Evolutionary conservation across 1,140 invertebrate genomes (phyloP).

Genomic region (Prorops nasuta): DNA sequence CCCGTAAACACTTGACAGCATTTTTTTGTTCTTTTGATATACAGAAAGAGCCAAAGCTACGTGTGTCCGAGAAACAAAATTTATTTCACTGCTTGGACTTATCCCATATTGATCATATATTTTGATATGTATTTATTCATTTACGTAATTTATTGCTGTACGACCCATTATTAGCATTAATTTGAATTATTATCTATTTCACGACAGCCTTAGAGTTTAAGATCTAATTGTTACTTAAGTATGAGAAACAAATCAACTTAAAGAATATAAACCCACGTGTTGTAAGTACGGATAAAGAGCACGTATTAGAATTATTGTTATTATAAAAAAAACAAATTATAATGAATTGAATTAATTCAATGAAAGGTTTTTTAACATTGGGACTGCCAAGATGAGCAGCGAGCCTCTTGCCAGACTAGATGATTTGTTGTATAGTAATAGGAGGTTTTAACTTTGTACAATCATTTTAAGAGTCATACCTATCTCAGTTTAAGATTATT

Average conservation of each 20-base stretch:
- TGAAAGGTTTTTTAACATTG: not conserved
- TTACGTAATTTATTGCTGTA: slow-evolving; percentile 53
- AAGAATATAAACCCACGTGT: slow-evolving; percentile 21
- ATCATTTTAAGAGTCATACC: slow-evolving; percentile 18
- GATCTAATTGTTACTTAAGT: slow-evolving; percentile 29
- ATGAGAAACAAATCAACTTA: slow-evolving; percentile 20
- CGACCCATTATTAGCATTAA: slow-evolving; percentile 33
- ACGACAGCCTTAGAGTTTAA: slow-evolving; percentile 25
- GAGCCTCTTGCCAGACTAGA: slow-evolving; percentile 32
- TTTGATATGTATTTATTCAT: slow-evolving; percentile 53
- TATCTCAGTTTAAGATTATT: slow-evolving; percentile 21
- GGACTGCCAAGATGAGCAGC: slow-evolving; percentile 15
- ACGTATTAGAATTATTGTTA: slow-evolving; percentile 30
- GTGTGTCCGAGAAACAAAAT: slow-evolving; percentile 35
- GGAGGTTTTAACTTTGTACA: slow-evolving; percentile 18
- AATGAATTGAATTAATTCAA: not conserved
- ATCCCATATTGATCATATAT: slow-evolving; percentile 49
- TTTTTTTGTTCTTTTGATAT: slow-evolving; percentile 36
- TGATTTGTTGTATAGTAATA: slow-evolving; percentile 18
- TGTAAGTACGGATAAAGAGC: slow-evolving; percentile 35
- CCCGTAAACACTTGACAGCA: slow-evolving; percentile 32
- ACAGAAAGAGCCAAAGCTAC: slow-evolving; percentile 45
- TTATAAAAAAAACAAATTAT: slow-evolving; percentile 17
- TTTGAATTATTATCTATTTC: slow-evolving; percentile 24
- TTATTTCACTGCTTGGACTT: slow-evolving; percentile 37